A percentile compares a stretch with the other conserved stretches of the same genome.
phyloP scores from a whole-genome alignment of 2,113 vertebrate genomes.

The Mohoua ochrocephala region DNA sequence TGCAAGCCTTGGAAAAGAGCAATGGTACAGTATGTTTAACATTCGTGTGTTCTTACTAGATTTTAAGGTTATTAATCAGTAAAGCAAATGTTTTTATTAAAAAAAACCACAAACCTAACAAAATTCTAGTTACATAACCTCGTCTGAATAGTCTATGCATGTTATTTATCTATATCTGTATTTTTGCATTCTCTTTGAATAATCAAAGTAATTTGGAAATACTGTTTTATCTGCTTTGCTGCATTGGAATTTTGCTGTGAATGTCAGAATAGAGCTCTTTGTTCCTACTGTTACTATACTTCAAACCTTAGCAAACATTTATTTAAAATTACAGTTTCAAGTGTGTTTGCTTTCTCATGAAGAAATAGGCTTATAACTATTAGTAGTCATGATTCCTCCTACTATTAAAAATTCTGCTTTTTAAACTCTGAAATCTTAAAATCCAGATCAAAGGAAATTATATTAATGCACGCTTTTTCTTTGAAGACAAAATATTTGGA shows the following conservation, averaged over 20 bases:
- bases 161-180: accelerated
- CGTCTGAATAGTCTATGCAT: neutral
- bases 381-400: neutral
- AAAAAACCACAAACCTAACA: neutral
- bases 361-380: neutral
- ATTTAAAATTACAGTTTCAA: neutral
- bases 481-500: neutral
- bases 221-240: neutral
- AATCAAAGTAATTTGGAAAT: neutral
- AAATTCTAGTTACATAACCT: neutral
- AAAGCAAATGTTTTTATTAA: neutral
- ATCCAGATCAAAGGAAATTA: neutral
- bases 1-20: constrained; percentile 88
- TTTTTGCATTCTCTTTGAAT: neutral
- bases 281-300: neutral
- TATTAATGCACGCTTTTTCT: neutral
- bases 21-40: constrained; percentile 80
- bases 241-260: neutral
- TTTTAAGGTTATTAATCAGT: neutral
- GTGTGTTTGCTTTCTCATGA: neutral
- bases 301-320: neutral
- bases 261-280: neutral
- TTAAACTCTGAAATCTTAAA: neutral
- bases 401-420: neutral
- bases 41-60: neutral